Base-by-base conservation (phyloP, 2,888 invertebrate genomes). In the Acanthosepion lycidas region DNA sequence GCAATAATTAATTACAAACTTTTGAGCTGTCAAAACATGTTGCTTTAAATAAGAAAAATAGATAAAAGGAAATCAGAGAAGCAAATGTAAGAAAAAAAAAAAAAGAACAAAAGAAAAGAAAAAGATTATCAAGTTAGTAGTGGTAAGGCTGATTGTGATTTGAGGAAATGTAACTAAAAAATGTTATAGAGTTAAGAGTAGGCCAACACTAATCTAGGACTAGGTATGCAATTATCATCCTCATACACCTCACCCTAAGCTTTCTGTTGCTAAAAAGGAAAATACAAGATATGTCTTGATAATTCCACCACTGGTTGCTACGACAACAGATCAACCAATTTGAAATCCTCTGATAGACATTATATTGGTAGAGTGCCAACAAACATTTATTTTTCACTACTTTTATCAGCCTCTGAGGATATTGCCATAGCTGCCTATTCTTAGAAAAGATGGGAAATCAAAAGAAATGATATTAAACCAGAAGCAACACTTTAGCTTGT, bases 121-220 rank as follows among this genome's bases (percentile, higher is more conserved):
- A 78, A n/a, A 78, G n/a, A 78, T 78, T 28, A 78, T 78, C 78
- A 78, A 78, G 78, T 15, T 18, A 64, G 64, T 64, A 64, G 64
- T 64, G 64, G 64, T 64, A 78, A 78, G 78, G n/a, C n/a, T n/a
- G 78, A 78, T 78, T 78, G 28, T 78, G 78, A 78, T 78, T 78
- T n/a, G n/a, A 78, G 78, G 28, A 78, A 78, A 78, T 78, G n/a
- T 78, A n/a, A n/a, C 78, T 28, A 8, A 78, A 78, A 78, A 78
- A 78, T 78, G 78, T 78, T 78, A 78, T 78, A 78, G 78, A n/a
- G 78, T 78, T 78, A n/a, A 78, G 78, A 78, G 78, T 78, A 78
- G 78, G 78, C 78, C 78, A 78, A 78, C 78, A 78, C n/a, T 78
- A 78, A 78, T 78, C 78, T 78, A 78, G 78, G n/a, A 78, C 78